Base-by-base conservation (phyloP, 2,797 vertebrate species). In the Cheirogaleus major region DNA sequence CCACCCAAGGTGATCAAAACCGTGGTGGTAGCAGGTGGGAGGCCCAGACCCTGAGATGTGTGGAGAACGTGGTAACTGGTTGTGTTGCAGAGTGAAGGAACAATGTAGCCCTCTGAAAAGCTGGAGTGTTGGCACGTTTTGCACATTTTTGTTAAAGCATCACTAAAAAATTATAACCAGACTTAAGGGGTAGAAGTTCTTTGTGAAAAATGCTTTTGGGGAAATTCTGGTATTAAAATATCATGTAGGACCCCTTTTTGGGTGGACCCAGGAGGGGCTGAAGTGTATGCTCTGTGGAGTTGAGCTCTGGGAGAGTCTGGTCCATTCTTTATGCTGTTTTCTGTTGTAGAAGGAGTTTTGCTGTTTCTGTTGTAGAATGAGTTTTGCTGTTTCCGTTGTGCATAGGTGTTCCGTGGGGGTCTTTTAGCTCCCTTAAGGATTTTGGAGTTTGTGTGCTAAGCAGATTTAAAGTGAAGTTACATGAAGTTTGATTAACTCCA, bases 41-140 rank as follows among this genome's bases (percentile, higher is more conserved):
- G 0, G 41, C n/a, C 38, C 38, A 12, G 9, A 30, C 15, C 22
- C 50, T 2, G 4, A 2, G 30, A 45, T 15, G 1, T 0, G 5
- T 20, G 32, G 52, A 55, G 52, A 84, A 23, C 0, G 3, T 6
- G 27, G 17, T 38, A 48, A 25, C 5, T 38, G 48, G 14, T 48
- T 18, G 0, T 2, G 0, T 9, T 48, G 1, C 59, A 48, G 45
- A 27, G 30, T 32, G 45, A 84, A 35, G 43, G 61, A n/a, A 38
- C 14, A 0, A 4, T 10, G 10, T 41, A 50, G 55, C 30, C 30
- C 22, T 61, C 72, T 27, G 81, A 87, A 85, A 23, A 35, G 13
- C 41, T 2, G 59, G 4, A 13, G 41, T 0, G 7, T 25, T 20
- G 38, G 59, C 2, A 5, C 0, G 8, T 63, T 93, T 32, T 38